Percentiles rank a stretch among this genome's conserved stretches.
phyloP scores from a whole-genome alignment of 2,888 invertebrate species.

The Synanthedon tipuliformis region DNA sequence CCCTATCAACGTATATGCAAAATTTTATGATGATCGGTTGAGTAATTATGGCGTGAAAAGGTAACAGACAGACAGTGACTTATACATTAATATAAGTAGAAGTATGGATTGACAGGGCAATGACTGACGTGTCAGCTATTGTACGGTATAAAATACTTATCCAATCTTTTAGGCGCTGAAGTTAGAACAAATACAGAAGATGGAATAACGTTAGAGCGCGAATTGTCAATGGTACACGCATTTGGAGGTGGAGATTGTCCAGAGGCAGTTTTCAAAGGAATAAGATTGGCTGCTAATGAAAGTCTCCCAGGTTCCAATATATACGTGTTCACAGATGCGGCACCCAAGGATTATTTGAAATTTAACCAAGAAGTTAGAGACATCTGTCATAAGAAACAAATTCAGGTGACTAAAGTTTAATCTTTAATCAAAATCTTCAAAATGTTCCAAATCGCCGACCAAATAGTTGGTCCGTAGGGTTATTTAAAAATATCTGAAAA shows the following conservation, averaged over 20 bases:
- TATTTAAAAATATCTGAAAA: too few species aligned
- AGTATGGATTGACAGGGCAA: too few species aligned
- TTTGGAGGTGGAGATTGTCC: conserved; percentile 31
- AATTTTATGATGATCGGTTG: too few species aligned
- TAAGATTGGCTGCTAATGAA: conserved; percentile 24
- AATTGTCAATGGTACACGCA: conserved; percentile 15
- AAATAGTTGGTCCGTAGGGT: too few species aligned
- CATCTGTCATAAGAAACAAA: conserved; percentile 25
- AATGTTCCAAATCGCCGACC: too few species aligned
- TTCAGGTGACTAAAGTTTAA: conserved; percentile 20
- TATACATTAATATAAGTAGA: too few species aligned
- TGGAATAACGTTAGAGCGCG: conserved; percentile 19
- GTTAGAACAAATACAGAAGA: conserved; percentile 21
- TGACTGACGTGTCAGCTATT: too few species aligned
- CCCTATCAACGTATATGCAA: too few species aligned
- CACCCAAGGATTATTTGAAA: conserved; percentile 24
- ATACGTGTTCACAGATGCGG: conserved; percentile 48
- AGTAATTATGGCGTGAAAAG: too few species aligned
- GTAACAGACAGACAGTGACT: too few species aligned
- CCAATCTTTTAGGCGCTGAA: conserved; percentile 11
- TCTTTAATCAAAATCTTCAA: too few species aligned
- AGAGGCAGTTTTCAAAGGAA: conserved; percentile 37
- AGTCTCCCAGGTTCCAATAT: conserved; percentile 33
- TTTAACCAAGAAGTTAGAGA: conserved; percentile 21
- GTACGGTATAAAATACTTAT: too few species aligned